phyloP scores from a whole-genome alignment of 2,888 invertebrate species.

The Mimumesa dahlbomi region DNA sequence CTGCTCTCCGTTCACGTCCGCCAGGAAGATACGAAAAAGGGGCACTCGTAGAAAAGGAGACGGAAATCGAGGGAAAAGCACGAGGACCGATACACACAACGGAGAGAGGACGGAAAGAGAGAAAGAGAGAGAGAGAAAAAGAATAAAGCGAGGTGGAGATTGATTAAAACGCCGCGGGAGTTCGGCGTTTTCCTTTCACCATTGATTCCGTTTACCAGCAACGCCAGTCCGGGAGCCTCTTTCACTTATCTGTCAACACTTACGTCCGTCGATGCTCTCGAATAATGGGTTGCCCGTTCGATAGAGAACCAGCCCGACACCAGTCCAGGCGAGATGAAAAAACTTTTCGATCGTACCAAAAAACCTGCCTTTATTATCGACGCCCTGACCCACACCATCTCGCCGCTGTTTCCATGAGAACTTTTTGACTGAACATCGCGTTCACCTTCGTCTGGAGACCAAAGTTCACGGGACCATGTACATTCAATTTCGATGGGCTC shows the following conservation, averaged over 20 bases:
- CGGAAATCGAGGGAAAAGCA: slow-evolving; percentile 33
- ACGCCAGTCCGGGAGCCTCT: slow-evolving; percentile 43
- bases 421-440: background rate
- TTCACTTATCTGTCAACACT: slow-evolving; percentile 67
- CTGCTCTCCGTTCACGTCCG: slow-evolving; percentile 22
- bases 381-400: no score
- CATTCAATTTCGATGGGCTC: no score
- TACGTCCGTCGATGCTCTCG: slow-evolving; percentile 58
- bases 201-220: slow-evolving; percentile 59
- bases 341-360: slow-evolving; percentile 63
- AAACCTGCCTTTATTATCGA: slow-evolving; percentile 55
- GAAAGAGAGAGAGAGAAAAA: background rate
- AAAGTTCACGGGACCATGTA: no score
- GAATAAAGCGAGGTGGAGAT: slow-evolving; percentile 59
- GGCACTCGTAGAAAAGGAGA: slow-evolving; percentile 44
- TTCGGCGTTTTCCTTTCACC: slow-evolving; percentile 66
- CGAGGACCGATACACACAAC: slow-evolving; percentile 30
- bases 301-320: slow-evolving; percentile 11
- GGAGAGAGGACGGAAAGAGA: background rate
- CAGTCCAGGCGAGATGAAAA: slow-evolving; percentile 59
- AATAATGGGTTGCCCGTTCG: slow-evolving; percentile 57
- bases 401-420: background rate
- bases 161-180: slow-evolving; percentile 66
- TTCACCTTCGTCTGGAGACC: no score
- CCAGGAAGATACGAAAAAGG: slow-evolving; percentile 35